Base-by-base conservation (phyloP, 2,797 vertebrate genomes). In the Premnoplex brunnescens region DNA sequence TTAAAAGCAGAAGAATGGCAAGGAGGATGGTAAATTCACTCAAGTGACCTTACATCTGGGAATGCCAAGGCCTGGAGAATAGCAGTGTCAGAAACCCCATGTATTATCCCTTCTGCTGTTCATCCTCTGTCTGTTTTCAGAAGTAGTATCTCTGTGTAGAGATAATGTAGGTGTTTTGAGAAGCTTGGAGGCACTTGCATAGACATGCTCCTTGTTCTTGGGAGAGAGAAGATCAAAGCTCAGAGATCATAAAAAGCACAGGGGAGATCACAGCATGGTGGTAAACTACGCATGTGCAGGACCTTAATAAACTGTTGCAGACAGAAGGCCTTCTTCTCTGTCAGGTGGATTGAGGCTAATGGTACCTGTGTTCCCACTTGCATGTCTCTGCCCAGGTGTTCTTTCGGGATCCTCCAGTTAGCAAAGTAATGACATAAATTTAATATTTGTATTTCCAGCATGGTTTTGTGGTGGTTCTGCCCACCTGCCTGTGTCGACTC, bases 301-400 rank as follows among this genome's bases (percentile, higher is more conserved):
- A 10, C 20, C 60, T 26, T 4, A 13, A 44, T 7, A 37, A 44
- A 30, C 15, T 22, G 1, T 2, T 71, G n/a, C 43, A 51, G 43
- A 16, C 5, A 64, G 28, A 28, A 32, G 39, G 28, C 10, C 30
- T 41, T 11, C 14, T 7, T 7, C 14, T 10, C 39, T 32, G 28
- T 43, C 51, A 14, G 37, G 10, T 21, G 44, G 44, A 46, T 46
- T 44, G 24, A 44, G 26, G 4, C n/a, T 14, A 18, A 37, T 13
- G 18, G 14, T 51, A 7, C 12, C 8, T 4, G 18, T 59, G 34
- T 71, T 71, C 24, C 17, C 0, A 0, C 24, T 24, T 2, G 1
- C 19, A 13, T 37, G 23, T 22, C 16, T 56, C 32, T 0, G 0
- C 16, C 32, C 0, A 1, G 30, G 4, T 46, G 39, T 30, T 1